phyloP scores from a whole-genome alignment of 2,797 vertebrate species.

The Synaphobranchus kaupii region DNA sequence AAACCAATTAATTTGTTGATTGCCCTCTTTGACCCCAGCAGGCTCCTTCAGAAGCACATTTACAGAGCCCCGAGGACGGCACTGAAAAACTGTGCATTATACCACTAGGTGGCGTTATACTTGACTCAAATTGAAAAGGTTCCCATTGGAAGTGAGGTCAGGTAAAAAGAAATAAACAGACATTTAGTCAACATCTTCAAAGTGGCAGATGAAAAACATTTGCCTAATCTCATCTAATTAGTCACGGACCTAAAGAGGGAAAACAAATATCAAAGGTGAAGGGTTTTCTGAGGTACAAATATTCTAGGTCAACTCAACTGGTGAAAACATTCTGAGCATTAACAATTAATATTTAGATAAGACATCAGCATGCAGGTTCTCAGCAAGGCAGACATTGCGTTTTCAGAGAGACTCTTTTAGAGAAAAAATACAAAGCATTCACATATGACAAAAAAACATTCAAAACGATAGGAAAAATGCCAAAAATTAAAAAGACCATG shows the following conservation, averaged over 20 bases:
- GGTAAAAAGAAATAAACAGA: not conserved
- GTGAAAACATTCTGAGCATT: not conserved
- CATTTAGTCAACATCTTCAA: not conserved
- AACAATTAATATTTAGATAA: not conserved
- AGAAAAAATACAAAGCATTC: no score
- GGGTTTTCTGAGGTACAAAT: not conserved
- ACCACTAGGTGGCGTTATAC: not conserved
- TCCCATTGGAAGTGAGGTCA: not conserved
- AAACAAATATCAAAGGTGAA: not conserved
- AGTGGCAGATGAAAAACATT: not conserved
- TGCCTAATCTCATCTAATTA: not conserved
- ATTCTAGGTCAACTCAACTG: not conserved
- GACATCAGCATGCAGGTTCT: not conserved
- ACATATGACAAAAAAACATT: no score
- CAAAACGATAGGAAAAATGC: no score
- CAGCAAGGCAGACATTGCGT: not conserved
- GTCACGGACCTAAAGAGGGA: not conserved
- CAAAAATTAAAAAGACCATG: no score
- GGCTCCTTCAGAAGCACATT: not conserved
- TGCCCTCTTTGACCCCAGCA: slow-evolving; percentile 6
- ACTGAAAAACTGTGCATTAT: not conserved
- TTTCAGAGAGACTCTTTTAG: no score
- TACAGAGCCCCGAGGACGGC: not conserved
- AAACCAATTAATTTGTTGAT: slow-evolving; percentile 1
- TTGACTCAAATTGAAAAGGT: not conserved